phyloP scores from a whole-genome alignment of 1,140 invertebrate genomes.

The Cydia fagiglandana region DNA sequence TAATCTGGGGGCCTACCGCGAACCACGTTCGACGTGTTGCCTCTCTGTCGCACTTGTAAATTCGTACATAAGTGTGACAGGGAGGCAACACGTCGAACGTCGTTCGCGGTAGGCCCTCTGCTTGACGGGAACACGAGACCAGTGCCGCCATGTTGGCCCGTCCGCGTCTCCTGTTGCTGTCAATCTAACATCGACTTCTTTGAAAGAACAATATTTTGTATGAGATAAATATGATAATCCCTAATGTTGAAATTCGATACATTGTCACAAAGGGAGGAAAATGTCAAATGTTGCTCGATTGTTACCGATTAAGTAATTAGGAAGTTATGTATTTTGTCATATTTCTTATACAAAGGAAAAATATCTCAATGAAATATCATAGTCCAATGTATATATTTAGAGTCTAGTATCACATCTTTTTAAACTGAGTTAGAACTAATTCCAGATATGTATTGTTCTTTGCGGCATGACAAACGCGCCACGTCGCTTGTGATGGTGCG shows the following conservation, averaged over 20 bases:
- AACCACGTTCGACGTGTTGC: too few relatives aligned
- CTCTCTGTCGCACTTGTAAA: too few relatives aligned
- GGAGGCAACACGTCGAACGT: too few relatives aligned
- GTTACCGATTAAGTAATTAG: conserved; percentile 73
- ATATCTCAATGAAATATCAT: conserved; percentile 77
- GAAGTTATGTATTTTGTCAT: conserved; percentile 76
- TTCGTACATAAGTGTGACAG: too few relatives aligned
- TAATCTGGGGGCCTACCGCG: too few relatives aligned
- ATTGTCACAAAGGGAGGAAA: conserved; percentile 72
- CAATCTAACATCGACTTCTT: conserved; percentile 22
- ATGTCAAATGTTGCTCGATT: conserved; percentile 70
- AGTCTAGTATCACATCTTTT: conserved; percentile 63
- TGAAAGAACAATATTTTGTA: conserved; percentile 26
- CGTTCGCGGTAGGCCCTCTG: too few relatives aligned
- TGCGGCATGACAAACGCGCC: conserved; percentile 61
- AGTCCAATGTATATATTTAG: conserved; percentile 77
- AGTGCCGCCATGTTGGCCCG: neutral
- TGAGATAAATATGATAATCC: conserved; percentile 29
- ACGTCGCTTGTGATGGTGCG: conserved; percentile 39
- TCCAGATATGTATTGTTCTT: conserved; percentile 63
- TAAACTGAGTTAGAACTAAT: conserved; percentile 73
- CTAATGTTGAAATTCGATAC: conserved; percentile 36
- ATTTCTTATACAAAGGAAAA: conserved; percentile 71
- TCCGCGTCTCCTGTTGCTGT: neutral
- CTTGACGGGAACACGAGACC: conserved; percentile 4